Percentiles rank a stretch among this genome's conserved stretches.
These are phyloP conservation scores for Eupithecia centaureata DNA, from an alignment of 2,888 invertebrate genomes.

Conservation along the genomic window DNA sequence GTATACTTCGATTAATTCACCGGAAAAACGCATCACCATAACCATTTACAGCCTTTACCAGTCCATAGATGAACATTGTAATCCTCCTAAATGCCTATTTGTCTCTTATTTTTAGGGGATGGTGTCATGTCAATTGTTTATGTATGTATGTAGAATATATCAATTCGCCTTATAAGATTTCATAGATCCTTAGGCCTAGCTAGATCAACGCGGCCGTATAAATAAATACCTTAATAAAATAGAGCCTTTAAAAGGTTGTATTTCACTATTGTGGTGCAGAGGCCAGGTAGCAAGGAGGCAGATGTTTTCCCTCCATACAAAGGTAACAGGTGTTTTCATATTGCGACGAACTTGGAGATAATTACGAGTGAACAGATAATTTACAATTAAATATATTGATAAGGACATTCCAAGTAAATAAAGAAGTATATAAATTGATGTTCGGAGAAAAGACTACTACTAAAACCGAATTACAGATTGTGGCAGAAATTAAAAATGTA, in stretches of 20 bases:
- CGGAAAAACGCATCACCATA: background rate
- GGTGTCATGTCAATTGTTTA: no score
- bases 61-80: background rate
- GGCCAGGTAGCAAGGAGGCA: constrained; percentile 17
- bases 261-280: constrained; percentile 13
- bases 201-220: background rate
- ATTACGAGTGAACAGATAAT: background rate
- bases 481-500: background rate
- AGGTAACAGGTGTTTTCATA: constrained; percentile 27
- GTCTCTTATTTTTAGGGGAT: background rate
- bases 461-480: background rate
- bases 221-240: background rate
- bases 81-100: background rate
- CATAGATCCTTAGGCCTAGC: background rate
- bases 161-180: background rate
- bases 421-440: background rate
- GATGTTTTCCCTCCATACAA: constrained; percentile 25
- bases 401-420: background rate
- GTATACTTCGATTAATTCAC: background rate
- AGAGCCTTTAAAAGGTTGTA: background rate
- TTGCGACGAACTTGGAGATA: constrained; percentile 8
- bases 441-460: background rate
- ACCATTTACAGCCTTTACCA: background rate
- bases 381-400: background rate
- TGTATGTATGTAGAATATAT: no score